phyloP scores from a whole-genome alignment of 2,113 vertebrate genomes.

The Speoplatyrhinus poulsoni region DNA sequence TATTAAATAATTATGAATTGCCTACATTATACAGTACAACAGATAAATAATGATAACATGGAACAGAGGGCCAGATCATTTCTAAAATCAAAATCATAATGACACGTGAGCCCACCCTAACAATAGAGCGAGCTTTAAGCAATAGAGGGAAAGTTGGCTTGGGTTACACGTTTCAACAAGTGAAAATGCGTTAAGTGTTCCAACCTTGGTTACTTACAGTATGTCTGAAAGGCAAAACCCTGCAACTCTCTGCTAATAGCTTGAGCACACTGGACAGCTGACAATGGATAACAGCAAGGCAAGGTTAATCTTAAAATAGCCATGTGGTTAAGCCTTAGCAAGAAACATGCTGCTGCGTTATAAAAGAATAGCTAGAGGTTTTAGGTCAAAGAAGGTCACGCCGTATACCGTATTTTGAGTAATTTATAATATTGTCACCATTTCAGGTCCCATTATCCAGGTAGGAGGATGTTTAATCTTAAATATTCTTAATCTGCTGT shows the following conservation, averaged over 20 bases:
- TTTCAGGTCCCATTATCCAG: background rate
- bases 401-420: background rate
- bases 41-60: background rate
- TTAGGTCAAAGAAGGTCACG: background rate
- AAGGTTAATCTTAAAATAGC: constrained; percentile 5
- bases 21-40: background rate
- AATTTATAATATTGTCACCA: background rate
- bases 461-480: background rate
- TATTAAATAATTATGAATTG: too few relatives aligned
- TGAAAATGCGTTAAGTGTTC: background rate
- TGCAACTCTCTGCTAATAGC: background rate
- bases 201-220: constrained; percentile 3
- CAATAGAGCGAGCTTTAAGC: background rate
- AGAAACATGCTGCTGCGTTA: background rate
- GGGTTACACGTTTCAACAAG: constrained; percentile 11
- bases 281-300: background rate
- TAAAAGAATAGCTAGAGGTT: background rate
- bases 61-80: background rate
- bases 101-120: background rate
- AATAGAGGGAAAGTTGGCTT: constrained; percentile 4
- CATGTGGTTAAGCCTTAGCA: background rate
- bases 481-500: background rate
- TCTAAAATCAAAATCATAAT: background rate
- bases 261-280: background rate
- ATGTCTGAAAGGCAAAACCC: background rate